Conservation (phyloP, 2,113 vertebrate genomes). For the Mionectes macconnelli region DNA sequence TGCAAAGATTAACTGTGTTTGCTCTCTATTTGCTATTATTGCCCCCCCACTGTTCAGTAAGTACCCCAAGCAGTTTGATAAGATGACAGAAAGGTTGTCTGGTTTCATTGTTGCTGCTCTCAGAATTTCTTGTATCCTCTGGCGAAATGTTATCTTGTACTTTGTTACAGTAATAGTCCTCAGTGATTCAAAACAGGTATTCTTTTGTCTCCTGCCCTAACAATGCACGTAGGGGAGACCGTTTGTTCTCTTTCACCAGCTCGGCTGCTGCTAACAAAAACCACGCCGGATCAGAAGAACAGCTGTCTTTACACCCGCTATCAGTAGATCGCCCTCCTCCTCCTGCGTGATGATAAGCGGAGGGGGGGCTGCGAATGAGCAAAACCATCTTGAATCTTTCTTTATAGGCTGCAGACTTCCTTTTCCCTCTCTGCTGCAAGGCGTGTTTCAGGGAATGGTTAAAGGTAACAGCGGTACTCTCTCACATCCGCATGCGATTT, state of each 20-base stretch:
- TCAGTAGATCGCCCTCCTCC: conserved; percentile 45
- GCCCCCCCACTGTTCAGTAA: conserved; percentile 8
- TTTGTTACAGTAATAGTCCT: conserved; percentile 61
- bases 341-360: neutral
- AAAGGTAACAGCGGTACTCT: neutral
- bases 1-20: conserved; percentile 42
- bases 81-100: conserved; percentile 48
- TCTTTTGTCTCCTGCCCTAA: conserved; percentile 56
- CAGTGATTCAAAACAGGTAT: conserved; percentile 62
- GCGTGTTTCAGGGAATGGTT: neutral
- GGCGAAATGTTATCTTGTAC: conserved; percentile 58
- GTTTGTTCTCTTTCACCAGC: conserved; percentile 51
- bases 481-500: accelerated
- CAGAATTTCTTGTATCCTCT: conserved; percentile 60
- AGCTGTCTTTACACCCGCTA: conserved; percentile 16
- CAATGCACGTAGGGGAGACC: conserved; percentile 1
- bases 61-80: conserved; percentile 48
- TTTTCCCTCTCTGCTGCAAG: neutral
- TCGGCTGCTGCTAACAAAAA: conserved; percentile 40
- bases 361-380: neutral
- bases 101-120: conserved; percentile 43
- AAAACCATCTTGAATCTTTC: neutral
- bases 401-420: neutral
- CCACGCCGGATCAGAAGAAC: conserved; percentile 28
- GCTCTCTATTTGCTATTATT: conserved; percentile 37